Percentiles rank a stretch among this genome's conserved stretches.
Evolutionary conservation across 92 coral and sea anemone genomes (phyloP).

Genomic region (Bergia puertoricense): DNA sequence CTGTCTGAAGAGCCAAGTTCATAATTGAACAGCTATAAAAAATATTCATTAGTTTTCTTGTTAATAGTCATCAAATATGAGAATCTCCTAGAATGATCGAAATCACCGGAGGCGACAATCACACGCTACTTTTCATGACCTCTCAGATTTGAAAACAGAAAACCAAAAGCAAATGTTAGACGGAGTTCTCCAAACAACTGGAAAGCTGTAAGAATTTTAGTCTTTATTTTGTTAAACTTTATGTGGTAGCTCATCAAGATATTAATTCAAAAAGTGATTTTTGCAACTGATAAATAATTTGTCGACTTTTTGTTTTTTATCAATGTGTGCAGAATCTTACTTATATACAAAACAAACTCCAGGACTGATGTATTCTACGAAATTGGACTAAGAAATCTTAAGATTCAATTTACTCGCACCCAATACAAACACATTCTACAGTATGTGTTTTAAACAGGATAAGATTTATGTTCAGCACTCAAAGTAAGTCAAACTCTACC

Average conservation of each 20-base stretch:
- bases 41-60: slow-evolving; percentile 61
- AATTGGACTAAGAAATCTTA: neutral
- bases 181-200: neutral
- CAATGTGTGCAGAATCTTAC: neutral
- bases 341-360: neutral
- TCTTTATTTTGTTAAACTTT: neutral
- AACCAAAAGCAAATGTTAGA: neutral
- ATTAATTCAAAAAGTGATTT: slow-evolving; percentile 34
- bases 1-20: slow-evolving; percentile 41
- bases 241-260: neutral
- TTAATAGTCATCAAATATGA: slow-evolving; percentile 62
- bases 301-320: slow-evolving; percentile 14
- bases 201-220: neutral
- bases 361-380: neutral
- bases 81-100: slow-evolving; percentile 13
- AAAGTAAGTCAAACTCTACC: neutral
- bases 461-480: neutral
- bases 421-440: too few relatives aligned
- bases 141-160: neutral
- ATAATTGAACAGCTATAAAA: slow-evolving; percentile 50
- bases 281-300: slow-evolving; percentile 43
- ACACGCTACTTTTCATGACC: neutral
- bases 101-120: slow-evolving; percentile 3
- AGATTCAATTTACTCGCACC: neutral
- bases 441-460: neutral